Evolutionary conservation across 2,113 vertebrate genomes (phyloP), one percentile per base, ranked within the genome.

Genomic region (Alligator mississippiensis): DNA sequence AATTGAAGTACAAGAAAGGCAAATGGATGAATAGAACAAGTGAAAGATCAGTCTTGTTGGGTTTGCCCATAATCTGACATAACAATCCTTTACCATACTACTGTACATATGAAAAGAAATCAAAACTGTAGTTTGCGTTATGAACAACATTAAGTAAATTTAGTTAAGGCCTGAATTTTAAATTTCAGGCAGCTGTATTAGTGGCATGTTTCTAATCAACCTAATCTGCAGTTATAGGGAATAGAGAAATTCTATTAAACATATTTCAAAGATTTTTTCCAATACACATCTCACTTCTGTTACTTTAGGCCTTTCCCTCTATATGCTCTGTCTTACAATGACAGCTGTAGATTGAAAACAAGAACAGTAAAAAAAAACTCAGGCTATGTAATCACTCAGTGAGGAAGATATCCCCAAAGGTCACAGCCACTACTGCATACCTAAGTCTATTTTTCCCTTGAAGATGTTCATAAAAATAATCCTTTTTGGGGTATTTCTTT

Each of bases 401-500:
- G 78, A 95, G 92, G 97, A 97, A 96, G 88, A 82, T 70, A 84
- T 83, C 88, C 88, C 93, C 85, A 75, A 75, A 89, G 93, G 93
- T 88, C 84, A 75, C 61, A 84, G 85, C 89, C 94, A 93, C 89
- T 89, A 94, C 90, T 90, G 82, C 90, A 94, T 88, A 79, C 83
- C 95, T 92, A 94, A 94, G 85, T 82, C 94, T 95, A 88, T 95
- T 95, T 96, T 95, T 88, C 62, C 70, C 90, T 87, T 93, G 64
- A 97, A 98, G 85, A 84, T 95, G 90, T 92, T 96, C 88, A 82
- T 93, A 96, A 96, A 97, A 97, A 83, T 82, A 88, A 87, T 92
- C 75, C 89, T 95, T 94, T 82, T 16, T 88, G 76, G 12, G n/a
- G 60, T 74, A 82, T 85, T 94, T 96, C 77, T 90, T 92, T 89